Conservation (phyloP, 1,140 invertebrate species). For the Drosophila micromelanica region DNA sequence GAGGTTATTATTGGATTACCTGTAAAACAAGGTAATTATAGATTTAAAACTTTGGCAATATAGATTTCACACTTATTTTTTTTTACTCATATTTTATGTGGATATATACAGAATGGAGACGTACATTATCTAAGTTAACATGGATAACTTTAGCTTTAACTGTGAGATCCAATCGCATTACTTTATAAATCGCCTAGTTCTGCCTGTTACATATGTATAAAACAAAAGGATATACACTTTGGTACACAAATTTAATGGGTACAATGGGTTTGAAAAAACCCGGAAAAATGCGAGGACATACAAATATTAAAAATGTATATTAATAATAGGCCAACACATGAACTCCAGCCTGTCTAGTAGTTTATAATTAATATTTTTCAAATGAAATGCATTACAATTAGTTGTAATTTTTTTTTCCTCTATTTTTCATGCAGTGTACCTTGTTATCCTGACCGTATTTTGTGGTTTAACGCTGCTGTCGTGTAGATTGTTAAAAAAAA, state of each 20-base stretch:
- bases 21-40: too few species aligned
- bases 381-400: constrained; percentile 76
- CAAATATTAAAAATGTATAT: constrained; percentile 50
- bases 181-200: not conserved
- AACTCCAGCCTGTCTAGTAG: constrained; percentile 22
- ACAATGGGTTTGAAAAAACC: constrained; percentile 4
- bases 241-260: not conserved
- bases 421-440: constrained; percentile 3
- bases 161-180: too few species aligned
- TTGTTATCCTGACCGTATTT: constrained; percentile 37
- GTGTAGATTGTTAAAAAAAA: constrained; percentile 64
- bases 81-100: too few species aligned
- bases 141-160: too few species aligned
- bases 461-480: constrained; percentile 75
- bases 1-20: too few species aligned
- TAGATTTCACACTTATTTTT: too few species aligned
- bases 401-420: constrained; percentile 26
- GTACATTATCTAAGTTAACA: too few species aligned
- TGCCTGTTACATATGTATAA: not conserved
- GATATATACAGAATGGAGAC: too few species aligned
- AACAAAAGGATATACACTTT: not conserved
- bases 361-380: constrained; percentile 79
- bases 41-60: too few species aligned
- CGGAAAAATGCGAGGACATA: not conserved
- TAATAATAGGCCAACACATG: constrained; percentile 25